Evolutionary conservation across 1,140 invertebrate species (phyloP), one percentile per base, ranked within the genome.

Genomic region (Apocrypta bakeri): DNA sequence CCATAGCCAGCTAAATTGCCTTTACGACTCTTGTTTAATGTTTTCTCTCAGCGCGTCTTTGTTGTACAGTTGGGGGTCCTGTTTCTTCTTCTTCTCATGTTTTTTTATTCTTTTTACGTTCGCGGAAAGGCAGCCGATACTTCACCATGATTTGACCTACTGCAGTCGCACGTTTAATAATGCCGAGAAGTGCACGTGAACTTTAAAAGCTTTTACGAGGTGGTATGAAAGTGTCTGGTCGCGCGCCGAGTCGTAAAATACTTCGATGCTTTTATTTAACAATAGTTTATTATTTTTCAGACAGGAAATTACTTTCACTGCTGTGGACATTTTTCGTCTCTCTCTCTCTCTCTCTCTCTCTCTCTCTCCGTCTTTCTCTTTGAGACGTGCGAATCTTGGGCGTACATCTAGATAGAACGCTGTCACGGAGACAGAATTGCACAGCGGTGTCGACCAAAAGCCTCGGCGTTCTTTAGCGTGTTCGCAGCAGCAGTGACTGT

Each of bases 121-220:
- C 3, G 17, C 24, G 4, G 1, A 33, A 27, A 17, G 7, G n/a
- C 4, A 56, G 7, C 17, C 14, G 14, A 8, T 40, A 14, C 37
- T 78, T 31, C 12, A 0, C 33, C 9, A 14, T n/a, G 42, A 71
- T 71, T 33, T 33, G 27, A 56, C 68, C 33, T 61, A 71, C 27
- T 40, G 48, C 25, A 56, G 48, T 56, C 2, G 33, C 9, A 9
- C 33, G 9, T 9, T 4, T 37, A 4, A 37, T 9, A 37, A 9
- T 37, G 33, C 9, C 3, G 33, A 37, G 7, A 68, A 33, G 42
- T 79, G 25, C 11, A 61, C 48, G 17, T 61, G 68, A 79, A 79
- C 78, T 79, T n/a, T 79, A 24, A 72, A 79, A 37, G 24, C 29
- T 11, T 71, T 71, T 61, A 79, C 14, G 29, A 79, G 31, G 1